These are phyloP conservation scores for Pungitius pungitius DNA, from an alignment of 2,113 vertebrate genomes.

Conservation along the genomic window DNA sequence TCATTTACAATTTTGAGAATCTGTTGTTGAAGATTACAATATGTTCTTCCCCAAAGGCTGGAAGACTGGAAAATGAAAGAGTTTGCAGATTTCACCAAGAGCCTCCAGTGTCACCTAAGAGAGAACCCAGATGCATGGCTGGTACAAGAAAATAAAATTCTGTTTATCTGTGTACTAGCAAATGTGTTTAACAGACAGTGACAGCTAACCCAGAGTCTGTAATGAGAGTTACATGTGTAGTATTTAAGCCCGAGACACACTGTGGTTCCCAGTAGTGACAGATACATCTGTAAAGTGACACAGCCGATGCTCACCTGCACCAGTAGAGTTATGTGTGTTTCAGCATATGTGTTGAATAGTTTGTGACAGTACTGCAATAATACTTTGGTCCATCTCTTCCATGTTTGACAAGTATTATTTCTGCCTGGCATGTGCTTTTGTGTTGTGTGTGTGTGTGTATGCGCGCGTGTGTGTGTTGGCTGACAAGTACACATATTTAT, in stretches of 20 bases:
- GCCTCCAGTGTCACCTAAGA: not conserved
- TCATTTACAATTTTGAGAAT: not conserved
- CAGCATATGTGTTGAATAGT: slow-evolving; percentile 3
- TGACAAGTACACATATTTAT: slow-evolving; percentile 64
- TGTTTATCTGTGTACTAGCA: not conserved
- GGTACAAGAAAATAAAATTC: not conserved
- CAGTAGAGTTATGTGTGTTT: slow-evolving; percentile 80
- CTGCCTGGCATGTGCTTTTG: slow-evolving; percentile 71
- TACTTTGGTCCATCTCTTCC: not conserved
- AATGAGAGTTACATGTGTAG: not conserved
- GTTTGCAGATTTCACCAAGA: not conserved
- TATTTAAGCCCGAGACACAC: slow-evolving; percentile 63
- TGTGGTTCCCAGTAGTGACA: slow-evolving; percentile 79
- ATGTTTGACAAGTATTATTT: slow-evolving; percentile 11
- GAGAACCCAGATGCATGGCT: not conserved
- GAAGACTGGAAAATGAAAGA: not conserved
- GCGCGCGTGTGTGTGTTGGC: slow-evolving; percentile 73
- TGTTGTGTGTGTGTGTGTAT: slow-evolving; percentile 1
- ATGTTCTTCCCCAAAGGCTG: not conserved
- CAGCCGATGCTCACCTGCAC: slow-evolving; percentile 94
- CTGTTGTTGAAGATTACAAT: slow-evolving; percentile 7
- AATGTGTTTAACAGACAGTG: slow-evolving; percentile 5
- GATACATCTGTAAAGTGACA: slow-evolving; percentile 24
- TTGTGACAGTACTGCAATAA: slow-evolving; percentile 2
- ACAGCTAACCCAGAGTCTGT: not conserved